Percentiles rank a stretch among this genome's conserved stretches.
These are phyloP conservation scores for Temnothorax longispinosus DNA, from an alignment of 1,140 invertebrate genomes.

Conservation along the genomic window DNA sequence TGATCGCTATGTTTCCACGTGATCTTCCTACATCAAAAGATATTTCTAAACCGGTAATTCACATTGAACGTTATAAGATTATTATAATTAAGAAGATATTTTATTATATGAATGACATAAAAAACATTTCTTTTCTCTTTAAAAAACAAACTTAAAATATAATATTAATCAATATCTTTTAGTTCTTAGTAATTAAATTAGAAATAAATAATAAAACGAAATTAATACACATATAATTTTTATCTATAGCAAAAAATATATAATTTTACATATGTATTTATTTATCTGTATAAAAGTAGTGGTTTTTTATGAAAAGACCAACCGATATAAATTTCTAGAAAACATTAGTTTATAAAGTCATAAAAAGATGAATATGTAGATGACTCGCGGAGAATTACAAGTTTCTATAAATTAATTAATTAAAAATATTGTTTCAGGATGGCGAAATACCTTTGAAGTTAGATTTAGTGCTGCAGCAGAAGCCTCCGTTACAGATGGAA, in stretches of 20 bases:
- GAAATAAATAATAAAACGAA: not conserved
- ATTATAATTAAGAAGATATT: not conserved
- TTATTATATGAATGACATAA: not conserved
- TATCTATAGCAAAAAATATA: not conserved
- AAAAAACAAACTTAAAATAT: not conserved
- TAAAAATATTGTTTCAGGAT: slow-evolving; percentile 60
- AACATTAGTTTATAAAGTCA: not conserved
- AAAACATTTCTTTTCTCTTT: not conserved
- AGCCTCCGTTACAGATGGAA: slow-evolving; percentile 66
- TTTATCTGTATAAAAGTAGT: not conserved
- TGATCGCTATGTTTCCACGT: slow-evolving; percentile 88
- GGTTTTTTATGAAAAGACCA: not conserved
- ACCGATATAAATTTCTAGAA: not conserved
- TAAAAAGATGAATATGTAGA: not conserved
- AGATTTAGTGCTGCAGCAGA: slow-evolving; percentile 73
- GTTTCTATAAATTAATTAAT: slow-evolving; percentile 4
- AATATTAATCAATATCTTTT: not conserved
- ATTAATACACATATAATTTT: not conserved
- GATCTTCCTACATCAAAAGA: slow-evolving; percentile 82
- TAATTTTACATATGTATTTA: slow-evolving; percentile 7
- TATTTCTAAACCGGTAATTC: slow-evolving; percentile 50
- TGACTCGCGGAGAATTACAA: not conserved
- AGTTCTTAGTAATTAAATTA: not conserved
- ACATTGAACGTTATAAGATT: not conserved
- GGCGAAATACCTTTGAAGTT: slow-evolving; percentile 77